phyloP scores from a whole-genome alignment of 2,888 invertebrate genomes.

The Epsilonema sp. region DNA sequence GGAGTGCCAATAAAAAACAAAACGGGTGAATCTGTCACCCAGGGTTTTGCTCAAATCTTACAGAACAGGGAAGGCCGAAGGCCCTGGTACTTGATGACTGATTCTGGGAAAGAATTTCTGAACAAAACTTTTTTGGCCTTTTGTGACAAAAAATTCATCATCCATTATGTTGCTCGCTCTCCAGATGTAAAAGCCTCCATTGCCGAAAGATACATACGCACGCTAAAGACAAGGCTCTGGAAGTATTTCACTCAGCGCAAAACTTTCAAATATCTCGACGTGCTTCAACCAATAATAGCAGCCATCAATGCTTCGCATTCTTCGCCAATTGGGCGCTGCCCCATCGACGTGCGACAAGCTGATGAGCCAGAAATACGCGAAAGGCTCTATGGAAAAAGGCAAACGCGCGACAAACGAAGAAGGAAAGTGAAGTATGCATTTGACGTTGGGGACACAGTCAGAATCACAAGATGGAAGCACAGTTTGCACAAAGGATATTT shows the following conservation, averaged over 20 bases:
- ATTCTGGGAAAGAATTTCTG: not conserved
- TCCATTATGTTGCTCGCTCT: not conserved
- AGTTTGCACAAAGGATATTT: conserved; percentile 1
- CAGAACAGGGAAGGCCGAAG: not conserved
- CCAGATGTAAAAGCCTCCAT: conserved; percentile 1
- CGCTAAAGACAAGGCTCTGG: not conserved
- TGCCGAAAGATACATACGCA: not conserved
- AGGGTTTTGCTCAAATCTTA: not conserved
- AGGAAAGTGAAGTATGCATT: too few relatives aligned
- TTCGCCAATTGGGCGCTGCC: too few relatives aligned
- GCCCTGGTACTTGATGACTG: not conserved
- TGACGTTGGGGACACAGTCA: conserved; percentile 2
- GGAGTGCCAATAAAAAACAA: not conserved
- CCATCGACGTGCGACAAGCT: too few relatives aligned
- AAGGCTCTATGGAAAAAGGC: not conserved
- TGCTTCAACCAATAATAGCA: too few relatives aligned
- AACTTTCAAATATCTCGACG: not conserved
- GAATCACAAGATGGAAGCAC: not conserved
- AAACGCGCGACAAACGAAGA: not conserved
- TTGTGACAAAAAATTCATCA: not conserved
- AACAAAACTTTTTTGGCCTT: not conserved
- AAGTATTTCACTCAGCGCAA: not conserved
- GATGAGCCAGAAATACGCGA: too few relatives aligned
- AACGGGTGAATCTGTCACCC: not conserved
- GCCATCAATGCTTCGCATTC: too few relatives aligned